Conservation (phyloP, 2,113 vertebrate species). For the Diadophis punctatus region DNA sequence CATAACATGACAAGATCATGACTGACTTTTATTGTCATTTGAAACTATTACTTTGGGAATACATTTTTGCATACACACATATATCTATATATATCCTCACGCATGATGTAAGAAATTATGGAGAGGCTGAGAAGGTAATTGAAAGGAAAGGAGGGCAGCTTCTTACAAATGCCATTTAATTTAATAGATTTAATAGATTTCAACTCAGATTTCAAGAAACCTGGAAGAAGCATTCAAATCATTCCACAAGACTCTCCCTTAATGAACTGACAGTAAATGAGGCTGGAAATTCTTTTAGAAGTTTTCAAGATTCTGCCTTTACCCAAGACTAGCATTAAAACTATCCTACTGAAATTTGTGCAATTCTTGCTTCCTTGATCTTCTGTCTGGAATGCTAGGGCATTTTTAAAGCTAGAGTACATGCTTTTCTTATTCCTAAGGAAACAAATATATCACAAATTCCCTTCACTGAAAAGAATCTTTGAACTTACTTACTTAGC, state of each 20-base stretch:
- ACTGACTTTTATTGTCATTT: neutral
- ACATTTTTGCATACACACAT: neutral
- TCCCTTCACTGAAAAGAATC: neutral
- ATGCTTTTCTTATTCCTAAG: neutral
- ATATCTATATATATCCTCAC: neutral
- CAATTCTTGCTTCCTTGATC: neutral
- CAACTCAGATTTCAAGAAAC: neutral
- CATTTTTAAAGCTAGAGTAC: neutral
- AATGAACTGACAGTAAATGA: neutral
- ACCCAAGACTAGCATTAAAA: neutral
- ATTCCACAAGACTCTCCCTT: neutral
- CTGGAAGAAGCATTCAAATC: neutral
- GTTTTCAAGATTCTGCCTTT: neutral
- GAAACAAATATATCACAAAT: neutral
- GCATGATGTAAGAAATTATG: neutral
- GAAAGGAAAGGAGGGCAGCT: neutral
- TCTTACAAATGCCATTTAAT: neutral
- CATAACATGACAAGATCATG: neutral
- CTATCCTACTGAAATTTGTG: neutral
- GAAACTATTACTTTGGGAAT: neutral
- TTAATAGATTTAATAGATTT: too few species aligned
- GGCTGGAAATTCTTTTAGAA: neutral
- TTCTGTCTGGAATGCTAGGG: neutral
- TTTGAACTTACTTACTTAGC: constrained; percentile 79
- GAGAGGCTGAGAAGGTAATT: neutral